phyloP scores from a whole-genome alignment of 2,888 invertebrate species.

The Ennomos fuscantarius region DNA sequence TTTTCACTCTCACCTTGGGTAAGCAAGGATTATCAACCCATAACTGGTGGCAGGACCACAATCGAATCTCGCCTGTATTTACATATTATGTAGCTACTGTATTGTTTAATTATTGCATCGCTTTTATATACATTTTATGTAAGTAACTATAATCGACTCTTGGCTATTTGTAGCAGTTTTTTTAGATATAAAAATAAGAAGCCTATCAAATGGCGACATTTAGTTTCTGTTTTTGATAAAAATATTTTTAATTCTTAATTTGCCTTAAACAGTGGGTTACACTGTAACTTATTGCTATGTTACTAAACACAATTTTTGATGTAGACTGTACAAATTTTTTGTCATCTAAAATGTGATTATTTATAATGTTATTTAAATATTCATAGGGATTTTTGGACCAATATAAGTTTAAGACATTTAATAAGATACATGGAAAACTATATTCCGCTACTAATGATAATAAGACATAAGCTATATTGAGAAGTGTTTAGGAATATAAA shows the following conservation, averaged over 20 bases:
- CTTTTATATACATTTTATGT: slow-evolving; percentile 25
- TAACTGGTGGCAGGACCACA: no score
- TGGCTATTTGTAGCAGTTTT: slow-evolving; percentile 30
- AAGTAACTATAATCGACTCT: slow-evolving; percentile 7
- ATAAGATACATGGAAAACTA: slow-evolving; percentile 22
- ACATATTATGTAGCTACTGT: slow-evolving; percentile 35
- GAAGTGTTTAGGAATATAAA: slow-evolving; percentile 14
- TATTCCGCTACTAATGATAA: slow-evolving; percentile 17
- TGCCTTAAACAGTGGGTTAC: slow-evolving; percentile 12
- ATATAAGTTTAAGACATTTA: slow-evolving; percentile 23
- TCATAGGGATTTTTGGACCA: slow-evolving; percentile 27
- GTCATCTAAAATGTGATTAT: slow-evolving; percentile 10
- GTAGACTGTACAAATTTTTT: slow-evolving; percentile 32
- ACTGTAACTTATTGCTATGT: slow-evolving; percentile 27
- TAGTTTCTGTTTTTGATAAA: slow-evolving; percentile 27
- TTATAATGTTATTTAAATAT: slow-evolving; percentile 19
- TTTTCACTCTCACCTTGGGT: no score
- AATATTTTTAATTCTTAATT: slow-evolving; percentile 32
- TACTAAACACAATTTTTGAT: slow-evolving; percentile 12
- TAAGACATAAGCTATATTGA: slow-evolving; percentile 15
- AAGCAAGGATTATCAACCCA: no score
- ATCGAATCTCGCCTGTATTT: slow-evolving; percentile 22
- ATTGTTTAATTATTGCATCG: slow-evolving; percentile 29
- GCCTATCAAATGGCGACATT: slow-evolving; percentile 27
- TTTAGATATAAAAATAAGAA: slow-evolving; percentile 41